Conservation (phyloP, 2,888 invertebrate genomes). For the Drepanosiphum platanoidis region DNA sequence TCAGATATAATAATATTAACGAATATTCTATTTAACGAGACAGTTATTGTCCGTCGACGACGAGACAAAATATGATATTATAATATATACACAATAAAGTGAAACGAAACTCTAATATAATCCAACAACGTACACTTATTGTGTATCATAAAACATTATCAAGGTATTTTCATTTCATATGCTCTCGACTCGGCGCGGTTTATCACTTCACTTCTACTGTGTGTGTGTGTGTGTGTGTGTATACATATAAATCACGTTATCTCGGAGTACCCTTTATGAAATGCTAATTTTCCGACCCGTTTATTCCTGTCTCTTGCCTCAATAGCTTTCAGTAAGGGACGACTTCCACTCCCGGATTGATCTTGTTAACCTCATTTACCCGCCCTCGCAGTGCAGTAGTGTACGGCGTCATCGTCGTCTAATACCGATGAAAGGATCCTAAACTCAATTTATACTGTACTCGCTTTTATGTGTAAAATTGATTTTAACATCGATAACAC, state of each 20-base stretch:
- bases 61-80: too few relatives aligned
- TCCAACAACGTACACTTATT: too few relatives aligned
- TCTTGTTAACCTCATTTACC: constrained; percentile 41
- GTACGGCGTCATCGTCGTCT: too few relatives aligned
- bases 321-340: constrained; percentile 13
- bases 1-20: too few relatives aligned
- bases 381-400: not conserved
- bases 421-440: constrained; percentile 28
- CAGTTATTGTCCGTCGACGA: too few relatives aligned
- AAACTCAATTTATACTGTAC: constrained; percentile 37
- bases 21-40: too few relatives aligned
- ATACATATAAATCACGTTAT: constrained; percentile 39
- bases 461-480: constrained; percentile 16
- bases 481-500: constrained; percentile 2
- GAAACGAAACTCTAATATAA: not conserved
- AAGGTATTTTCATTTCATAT: constrained; percentile 11
- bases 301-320: constrained; percentile 41
- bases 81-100: too few relatives aligned
- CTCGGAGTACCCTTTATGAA: constrained; percentile 5
- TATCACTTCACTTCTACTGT: not conserved
- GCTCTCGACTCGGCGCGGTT: not conserved
- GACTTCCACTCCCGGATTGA: constrained; percentile 30
- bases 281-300: constrained; percentile 58
- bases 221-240: too few relatives aligned
- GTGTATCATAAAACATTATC: not conserved